Conservation (phyloP, 2,113 vertebrate genomes). For the Antechinus flavipes region DNA sequence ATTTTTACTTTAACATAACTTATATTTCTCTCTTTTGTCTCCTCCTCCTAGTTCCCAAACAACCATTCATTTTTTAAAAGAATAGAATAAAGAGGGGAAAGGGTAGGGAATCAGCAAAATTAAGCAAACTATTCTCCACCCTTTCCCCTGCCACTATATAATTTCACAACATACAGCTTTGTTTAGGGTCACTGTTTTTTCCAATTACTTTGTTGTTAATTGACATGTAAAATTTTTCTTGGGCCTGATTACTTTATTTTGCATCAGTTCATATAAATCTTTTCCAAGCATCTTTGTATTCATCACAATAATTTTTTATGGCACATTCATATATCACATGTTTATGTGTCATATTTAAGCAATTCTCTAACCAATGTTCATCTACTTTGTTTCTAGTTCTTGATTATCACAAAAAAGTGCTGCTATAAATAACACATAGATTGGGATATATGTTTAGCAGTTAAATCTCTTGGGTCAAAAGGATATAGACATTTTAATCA, state of each 20-base stretch:
- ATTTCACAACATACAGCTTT: background rate
- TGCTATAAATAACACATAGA: too few species aligned
- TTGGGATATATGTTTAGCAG: too few species aligned
- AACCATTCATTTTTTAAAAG: background rate
- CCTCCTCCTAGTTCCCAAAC: background rate
- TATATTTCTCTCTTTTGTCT: background rate
- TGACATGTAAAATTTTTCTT: background rate
- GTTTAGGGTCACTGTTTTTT: background rate
- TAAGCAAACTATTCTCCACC: background rate
- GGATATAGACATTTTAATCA: too few species aligned
- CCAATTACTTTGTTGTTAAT: background rate
- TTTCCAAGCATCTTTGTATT: too few species aligned
- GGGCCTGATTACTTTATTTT: background rate
- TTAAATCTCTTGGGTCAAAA: too few species aligned
- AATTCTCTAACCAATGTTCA: too few species aligned
- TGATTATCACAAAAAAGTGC: too few species aligned
- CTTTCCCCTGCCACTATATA: background rate
- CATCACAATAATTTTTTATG: too few species aligned
- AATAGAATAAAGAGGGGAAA: background rate
- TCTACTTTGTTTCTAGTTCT: too few species aligned
- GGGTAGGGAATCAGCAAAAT: background rate
- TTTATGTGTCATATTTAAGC: too few species aligned
- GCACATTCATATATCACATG: too few species aligned
- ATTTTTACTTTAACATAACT: background rate
- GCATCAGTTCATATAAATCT: too few species aligned